These are phyloP conservation scores for Phylloscopus whistleri DNA, from an alignment of 2,113 vertebrate species.

Conservation along the genomic window DNA sequence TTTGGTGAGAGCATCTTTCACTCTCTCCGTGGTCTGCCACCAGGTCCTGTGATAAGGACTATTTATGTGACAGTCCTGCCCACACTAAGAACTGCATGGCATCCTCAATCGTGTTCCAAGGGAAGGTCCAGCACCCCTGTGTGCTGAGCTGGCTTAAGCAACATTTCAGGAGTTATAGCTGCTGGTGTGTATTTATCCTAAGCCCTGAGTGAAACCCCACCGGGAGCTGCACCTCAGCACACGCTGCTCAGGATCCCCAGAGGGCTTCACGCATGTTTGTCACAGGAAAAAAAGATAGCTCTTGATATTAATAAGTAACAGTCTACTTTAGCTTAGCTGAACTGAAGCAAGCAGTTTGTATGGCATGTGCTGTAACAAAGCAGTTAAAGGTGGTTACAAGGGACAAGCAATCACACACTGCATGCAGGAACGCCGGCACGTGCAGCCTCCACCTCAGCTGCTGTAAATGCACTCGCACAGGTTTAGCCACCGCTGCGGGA, in stretches of 20 bases:
- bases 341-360: background rate
- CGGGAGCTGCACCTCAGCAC: background rate
- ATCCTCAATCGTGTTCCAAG: background rate
- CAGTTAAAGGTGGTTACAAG: background rate
- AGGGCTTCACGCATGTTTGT: conserved; percentile 33
- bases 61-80: conserved; percentile 8
- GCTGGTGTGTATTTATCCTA: conserved; percentile 43
- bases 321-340: background rate
- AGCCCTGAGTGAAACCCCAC: background rate
- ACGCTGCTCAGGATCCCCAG: conserved; percentile 33
- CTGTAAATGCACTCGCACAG: conserved; percentile 4
- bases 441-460: background rate
- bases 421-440: background rate
- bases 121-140: background rate
- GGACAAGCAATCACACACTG: background rate
- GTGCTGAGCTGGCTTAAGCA: conserved; percentile 21
- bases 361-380: background rate
- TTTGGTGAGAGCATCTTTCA: conserved; percentile 14
- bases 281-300: background rate
- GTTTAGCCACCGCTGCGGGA: background rate
- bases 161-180: conserved; percentile 5
- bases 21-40: background rate
- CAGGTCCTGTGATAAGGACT: background rate
- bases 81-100: background rate
- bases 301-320: background rate